Evolutionary conservation across 2,888 invertebrate genomes (phyloP).

Genomic region (Blastobasis adustella): DNA sequence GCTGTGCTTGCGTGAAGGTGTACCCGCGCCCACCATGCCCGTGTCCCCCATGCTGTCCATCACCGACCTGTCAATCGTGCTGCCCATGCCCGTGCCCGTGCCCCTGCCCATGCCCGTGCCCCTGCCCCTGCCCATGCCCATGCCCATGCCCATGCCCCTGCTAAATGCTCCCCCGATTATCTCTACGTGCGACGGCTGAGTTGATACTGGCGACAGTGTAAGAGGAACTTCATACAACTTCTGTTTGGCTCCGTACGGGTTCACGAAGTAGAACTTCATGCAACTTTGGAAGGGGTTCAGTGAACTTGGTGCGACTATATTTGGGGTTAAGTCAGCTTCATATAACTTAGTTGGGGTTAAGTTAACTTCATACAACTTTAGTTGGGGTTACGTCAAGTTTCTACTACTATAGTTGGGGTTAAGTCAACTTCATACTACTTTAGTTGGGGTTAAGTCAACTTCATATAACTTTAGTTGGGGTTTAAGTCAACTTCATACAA

Average conservation of each 20-base stretch:
- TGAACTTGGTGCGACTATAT: no score
- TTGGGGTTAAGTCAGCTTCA: no score
- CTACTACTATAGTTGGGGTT: no score
- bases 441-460: background rate
- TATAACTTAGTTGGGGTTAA: background rate
- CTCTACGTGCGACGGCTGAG: no score
- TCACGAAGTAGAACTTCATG: no score
- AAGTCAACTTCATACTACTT: no score
- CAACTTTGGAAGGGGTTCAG: no score
- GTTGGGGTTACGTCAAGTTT: no score
- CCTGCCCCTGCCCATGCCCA: constrained; percentile 5
- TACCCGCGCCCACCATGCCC: constrained; percentile 9
- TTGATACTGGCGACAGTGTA: background rate
- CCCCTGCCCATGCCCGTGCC: constrained; percentile 2
- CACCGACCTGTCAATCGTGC: constrained; percentile 2
- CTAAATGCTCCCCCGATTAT: background rate
- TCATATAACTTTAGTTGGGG: background rate
- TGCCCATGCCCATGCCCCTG: constrained; percentile 6
- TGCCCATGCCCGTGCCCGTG: constrained; percentile 4
- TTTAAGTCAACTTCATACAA: no score
- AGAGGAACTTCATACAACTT: no score
- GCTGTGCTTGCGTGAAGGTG: constrained; percentile 23
- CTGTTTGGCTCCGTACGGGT: no score
- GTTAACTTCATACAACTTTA: background rate
- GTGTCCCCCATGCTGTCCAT: constrained; percentile 2